phyloP scores from a whole-genome alignment of 2,113 vertebrate genomes.

The Eptatretus burgeri region DNA sequence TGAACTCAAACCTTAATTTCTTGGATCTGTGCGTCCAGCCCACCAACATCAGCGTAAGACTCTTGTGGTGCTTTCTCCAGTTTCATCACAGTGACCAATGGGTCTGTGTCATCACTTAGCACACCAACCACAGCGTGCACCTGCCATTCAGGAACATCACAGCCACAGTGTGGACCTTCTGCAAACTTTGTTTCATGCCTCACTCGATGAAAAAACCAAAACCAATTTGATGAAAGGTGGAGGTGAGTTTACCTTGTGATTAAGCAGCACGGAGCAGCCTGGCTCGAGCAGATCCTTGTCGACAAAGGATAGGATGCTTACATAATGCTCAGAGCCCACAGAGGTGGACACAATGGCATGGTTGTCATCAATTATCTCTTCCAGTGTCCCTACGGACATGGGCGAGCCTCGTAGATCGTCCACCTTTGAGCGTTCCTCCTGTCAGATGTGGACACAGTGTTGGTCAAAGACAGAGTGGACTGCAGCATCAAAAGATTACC shows the following conservation, averaged over 20 bases:
- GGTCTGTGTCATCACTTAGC: conserved; percentile 88
- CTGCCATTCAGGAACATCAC: conserved; percentile 15
- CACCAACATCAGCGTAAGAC: conserved; percentile 79
- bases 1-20: conserved; percentile 49
- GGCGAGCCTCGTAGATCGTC: conserved; percentile 82
- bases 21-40: conserved; percentile 83
- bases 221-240: too few species aligned
- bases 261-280: conserved; percentile 77
- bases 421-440: conserved; percentile 94
- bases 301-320: conserved; percentile 90
- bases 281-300: conserved; percentile 88
- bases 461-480: too few species aligned
- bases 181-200: neutral
- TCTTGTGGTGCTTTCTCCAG: conserved; percentile 95
- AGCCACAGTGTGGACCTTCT: neutral
- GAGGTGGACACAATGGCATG: conserved; percentile 88
- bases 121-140: conserved; percentile 92
- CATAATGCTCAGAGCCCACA: conserved; percentile 83
- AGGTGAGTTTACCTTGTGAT: conserved; percentile 45
- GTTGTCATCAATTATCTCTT: conserved; percentile 97
- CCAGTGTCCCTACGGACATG: conserved; percentile 81
- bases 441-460: neutral
- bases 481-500: too few species aligned
- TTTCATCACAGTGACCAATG: conserved; percentile 90
- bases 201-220: neutral